Evolutionary conservation across 2,888 invertebrate genomes (phyloP).

Genomic region (Thymelicus sylvestris): DNA sequence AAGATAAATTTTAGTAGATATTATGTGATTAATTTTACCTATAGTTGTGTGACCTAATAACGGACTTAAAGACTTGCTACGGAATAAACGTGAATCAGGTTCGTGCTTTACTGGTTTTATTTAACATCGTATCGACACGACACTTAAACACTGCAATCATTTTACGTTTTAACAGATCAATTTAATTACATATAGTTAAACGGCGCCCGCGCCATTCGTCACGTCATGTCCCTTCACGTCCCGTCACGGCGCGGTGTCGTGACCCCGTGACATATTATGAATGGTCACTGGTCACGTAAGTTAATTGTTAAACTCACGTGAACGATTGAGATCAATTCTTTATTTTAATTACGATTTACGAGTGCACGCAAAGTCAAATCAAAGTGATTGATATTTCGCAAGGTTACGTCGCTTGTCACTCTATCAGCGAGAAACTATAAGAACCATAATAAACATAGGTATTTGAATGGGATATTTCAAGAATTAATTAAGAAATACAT

Average conservation of each 20-base stretch:
- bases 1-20: no score
- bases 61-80: no score
- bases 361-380: not conserved
- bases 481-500: no score
- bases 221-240: not conserved
- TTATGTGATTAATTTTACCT: no score
- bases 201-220: conserved; percentile 9
- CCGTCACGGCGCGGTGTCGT: conserved; percentile 11
- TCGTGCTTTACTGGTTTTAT: not conserved
- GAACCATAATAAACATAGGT: not conserved
- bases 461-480: not conserved
- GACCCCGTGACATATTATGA: conserved; percentile 19
- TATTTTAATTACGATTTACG: conserved; percentile 9
- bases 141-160: no score
- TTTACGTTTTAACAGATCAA: not conserved
- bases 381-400: conserved; percentile 10
- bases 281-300: not conserved
- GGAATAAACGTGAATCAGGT: not conserved
- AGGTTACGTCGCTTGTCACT: not conserved
- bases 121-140: no score
- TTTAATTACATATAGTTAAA: not conserved
- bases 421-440: not conserved
- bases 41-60: no score
- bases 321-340: conserved; percentile 2
- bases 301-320: conserved; percentile 16